Percentiles rank a stretch among this genome's conserved stretches.
Evolutionary conservation across 2,113 vertebrate species (phyloP).

Genomic region (Paracanthobrama guichenoti): DNA sequence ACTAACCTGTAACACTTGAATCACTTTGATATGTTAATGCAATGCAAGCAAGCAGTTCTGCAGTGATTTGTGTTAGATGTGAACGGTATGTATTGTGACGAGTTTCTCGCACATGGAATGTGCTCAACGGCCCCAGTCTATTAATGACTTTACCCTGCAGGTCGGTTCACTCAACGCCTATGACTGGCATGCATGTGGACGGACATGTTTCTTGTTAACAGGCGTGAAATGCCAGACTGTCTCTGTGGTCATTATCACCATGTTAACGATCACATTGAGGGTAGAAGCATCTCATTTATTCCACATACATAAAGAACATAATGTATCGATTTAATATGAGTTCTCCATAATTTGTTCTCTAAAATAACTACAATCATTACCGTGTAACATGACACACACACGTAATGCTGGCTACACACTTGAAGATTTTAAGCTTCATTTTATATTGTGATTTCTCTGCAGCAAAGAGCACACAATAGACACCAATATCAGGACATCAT

Average conservation of each 20-base stretch:
- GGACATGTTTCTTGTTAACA: neutral
- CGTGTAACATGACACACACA: neutral
- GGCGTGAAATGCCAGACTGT: neutral
- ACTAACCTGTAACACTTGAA: too few relatives aligned
- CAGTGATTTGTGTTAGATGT: neutral
- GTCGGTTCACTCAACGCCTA: neutral
- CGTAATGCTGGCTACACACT: too few relatives aligned
- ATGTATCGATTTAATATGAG: neutral
- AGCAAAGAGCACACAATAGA: too few relatives aligned
- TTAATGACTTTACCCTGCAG: neutral
- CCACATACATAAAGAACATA: neutral
- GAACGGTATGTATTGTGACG: neutral
- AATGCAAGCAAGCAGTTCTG: too few relatives aligned
- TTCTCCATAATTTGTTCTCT: neutral
- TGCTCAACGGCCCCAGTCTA: neutral
- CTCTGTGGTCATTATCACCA: neutral
- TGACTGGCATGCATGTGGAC: neutral
- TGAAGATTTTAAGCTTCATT: too few relatives aligned
- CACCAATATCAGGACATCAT: too few relatives aligned
- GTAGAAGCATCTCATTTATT: neutral
- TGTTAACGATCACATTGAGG: neutral
- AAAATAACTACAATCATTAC: neutral
- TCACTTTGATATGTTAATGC: too few relatives aligned
- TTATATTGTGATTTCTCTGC: too few relatives aligned
- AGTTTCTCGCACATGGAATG: neutral